Evolutionary conservation across 2,888 invertebrate species (phyloP).

Genomic region (Dolichomitus sp.): DNA sequence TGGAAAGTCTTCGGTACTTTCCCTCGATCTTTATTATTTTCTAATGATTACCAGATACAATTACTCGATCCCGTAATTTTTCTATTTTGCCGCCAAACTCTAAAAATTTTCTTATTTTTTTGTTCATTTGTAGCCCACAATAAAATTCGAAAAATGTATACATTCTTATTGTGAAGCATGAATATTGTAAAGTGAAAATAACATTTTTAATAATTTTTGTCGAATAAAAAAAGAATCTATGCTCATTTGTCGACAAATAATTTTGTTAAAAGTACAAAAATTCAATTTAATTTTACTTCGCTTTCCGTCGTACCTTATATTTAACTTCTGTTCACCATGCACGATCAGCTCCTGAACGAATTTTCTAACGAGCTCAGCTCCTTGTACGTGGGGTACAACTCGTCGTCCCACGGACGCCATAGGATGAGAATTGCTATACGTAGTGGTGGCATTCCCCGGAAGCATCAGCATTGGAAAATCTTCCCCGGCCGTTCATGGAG

Average conservation of each 20-base stretch:
- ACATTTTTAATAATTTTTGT: no score
- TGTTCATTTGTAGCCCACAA: no score
- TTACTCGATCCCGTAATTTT: not conserved
- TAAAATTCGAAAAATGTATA: no score
- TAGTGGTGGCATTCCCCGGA: not conserved
- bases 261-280: no score
- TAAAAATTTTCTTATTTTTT: no score
- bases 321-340: not conserved
- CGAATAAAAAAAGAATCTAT: no score
- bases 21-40: not conserved
- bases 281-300: no score
- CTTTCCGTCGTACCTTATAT: not conserved
- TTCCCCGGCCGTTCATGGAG: not conserved
- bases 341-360: constrained; percentile 18
- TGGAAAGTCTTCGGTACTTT: no score
- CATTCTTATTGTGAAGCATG: no score
- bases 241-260: no score
- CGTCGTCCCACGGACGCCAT: not conserved
- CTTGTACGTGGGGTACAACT: not conserved
- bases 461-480: constrained; percentile 25
- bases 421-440: not conserved
- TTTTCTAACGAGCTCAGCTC: constrained; percentile 1
- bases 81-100: no score
- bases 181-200: no score
- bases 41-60: not conserved